Conservation (phyloP, 2,888 invertebrate species). For the Lucinisca nassula region DNA sequence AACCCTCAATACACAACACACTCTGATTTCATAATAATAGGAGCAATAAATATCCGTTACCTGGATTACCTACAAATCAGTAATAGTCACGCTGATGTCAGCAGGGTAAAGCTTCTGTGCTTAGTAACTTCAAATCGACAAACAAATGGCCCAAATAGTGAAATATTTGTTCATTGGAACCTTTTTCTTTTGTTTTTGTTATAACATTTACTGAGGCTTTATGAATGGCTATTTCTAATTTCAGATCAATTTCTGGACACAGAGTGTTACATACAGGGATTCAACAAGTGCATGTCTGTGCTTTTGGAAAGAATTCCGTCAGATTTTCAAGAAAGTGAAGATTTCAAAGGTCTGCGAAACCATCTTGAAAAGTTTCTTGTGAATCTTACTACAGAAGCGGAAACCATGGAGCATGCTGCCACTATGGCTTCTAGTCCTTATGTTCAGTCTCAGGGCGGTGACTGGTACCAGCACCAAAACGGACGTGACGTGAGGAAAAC, state of each 20-base stretch:
- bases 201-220: neutral
- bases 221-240: neutral
- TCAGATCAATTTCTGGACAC: neutral
- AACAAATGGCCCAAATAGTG: too few relatives aligned
- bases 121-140: too few relatives aligned
- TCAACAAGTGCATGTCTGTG: neutral
- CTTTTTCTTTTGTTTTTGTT: too few relatives aligned
- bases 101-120: too few relatives aligned
- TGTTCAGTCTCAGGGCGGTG: neutral
- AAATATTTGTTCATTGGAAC: too few relatives aligned
- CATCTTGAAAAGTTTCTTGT: neutral
- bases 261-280: slow-evolving; percentile 14
- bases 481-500: neutral
- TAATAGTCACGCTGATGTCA: too few relatives aligned
- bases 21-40: too few relatives aligned
- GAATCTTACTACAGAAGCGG: slow-evolving; percentile 11
- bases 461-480: neutral
- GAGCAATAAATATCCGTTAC: too few relatives aligned
- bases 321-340: neutral
- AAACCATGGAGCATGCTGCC: neutral
- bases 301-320: neutral
- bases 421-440: neutral
- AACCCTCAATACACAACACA: too few relatives aligned
- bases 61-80: too few relatives aligned
- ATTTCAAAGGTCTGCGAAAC: neutral